Evolutionary conservation across 2,113 vertebrate genomes (phyloP), one percentile per base, ranked within the genome.

Genomic region (Meles meles): DNA sequence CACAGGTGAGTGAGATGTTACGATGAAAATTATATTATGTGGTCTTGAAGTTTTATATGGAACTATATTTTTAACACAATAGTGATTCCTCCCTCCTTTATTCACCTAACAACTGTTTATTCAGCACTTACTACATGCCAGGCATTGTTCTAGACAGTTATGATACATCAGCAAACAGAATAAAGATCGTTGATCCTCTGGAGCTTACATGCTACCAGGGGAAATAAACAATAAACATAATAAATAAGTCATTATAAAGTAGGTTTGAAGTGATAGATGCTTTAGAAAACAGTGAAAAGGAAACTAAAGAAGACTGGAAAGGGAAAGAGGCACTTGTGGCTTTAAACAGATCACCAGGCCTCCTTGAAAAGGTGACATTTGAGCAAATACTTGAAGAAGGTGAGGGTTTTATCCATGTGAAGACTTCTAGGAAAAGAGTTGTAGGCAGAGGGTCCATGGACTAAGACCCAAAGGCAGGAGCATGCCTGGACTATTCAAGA

Each of bases 1-100:
- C 23, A 96, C 92, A 93, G 95, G 95, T 86, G 12, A 93, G 52
- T 81, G 63, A 44, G 27, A 49, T 92, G n/a, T 91, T 93, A 84
- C 27, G n/a, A 72, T 72, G 18, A 83, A 6, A 42, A 93, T 71
- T 74, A 61, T 57, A 57, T 88, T 76, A 52, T 80, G 34, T 84
- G 37, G 20, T 67, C 59, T 87, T 94, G 34, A 91, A 47, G 86
- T 69, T 87, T 97, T 69, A 69, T 61, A 57, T 59, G 71, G 17
- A 83, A 86, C 39, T 94, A 23, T 83, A 42, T 93, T 63, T 93
- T 87, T 67, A 55, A 87, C 69, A 90, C 9, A 71, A 49, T 63
- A 80, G 4, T 84, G 23, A 49, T 93, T 74, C 55, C 34, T 90
- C 47, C 72, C 15, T 79, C 49, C 20, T 67, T 94, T 57, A 95